phyloP scores from a whole-genome alignment of 2,888 invertebrate genomes.

The Euphydryas editha region DNA sequence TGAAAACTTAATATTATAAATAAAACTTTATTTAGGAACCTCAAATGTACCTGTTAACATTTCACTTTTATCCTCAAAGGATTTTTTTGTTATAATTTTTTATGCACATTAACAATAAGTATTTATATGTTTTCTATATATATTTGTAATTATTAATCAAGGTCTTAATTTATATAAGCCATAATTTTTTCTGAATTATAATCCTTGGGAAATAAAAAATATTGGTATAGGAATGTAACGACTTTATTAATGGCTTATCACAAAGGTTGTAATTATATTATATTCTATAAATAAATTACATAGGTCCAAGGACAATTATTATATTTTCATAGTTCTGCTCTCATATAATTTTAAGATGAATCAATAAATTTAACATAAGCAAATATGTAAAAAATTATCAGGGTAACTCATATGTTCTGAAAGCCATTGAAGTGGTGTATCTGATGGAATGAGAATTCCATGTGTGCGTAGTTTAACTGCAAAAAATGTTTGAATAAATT shows the following conservation, averaged over 20 bases:
- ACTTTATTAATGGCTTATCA: constrained; percentile 24
- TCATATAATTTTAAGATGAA: not conserved
- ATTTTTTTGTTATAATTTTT: not conserved
- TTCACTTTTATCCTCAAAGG: not conserved
- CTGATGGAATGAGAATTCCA: constrained; percentile 93
- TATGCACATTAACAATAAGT: not conserved
- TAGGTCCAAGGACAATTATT: not conserved
- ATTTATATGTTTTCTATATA: not conserved
- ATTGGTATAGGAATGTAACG: constrained; percentile 18
- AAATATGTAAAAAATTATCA: constrained; percentile 98
- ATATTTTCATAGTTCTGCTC: not conserved
- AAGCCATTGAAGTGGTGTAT: constrained; percentile 98
- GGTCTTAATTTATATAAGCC: not conserved
- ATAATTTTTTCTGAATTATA: not conserved
- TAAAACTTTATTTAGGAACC: not conserved
- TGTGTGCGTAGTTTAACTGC: constrained; percentile 92
- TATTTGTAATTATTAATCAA: not conserved
- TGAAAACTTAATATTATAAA: not conserved
- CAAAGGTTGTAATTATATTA: constrained; percentile 7
- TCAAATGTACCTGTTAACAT: constrained; percentile 21
- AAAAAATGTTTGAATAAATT: constrained; percentile 52
- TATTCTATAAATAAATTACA: not conserved
- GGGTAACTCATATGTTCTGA: constrained; percentile 99
- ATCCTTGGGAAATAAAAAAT: constrained; percentile 17
- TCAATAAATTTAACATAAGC: constrained; percentile 62